A percentile compares a stretch with the other conserved stretches of the same genome.
phyloP scores from a whole-genome alignment of 1,140 invertebrate species.

The Drosophila busckii region DNA sequence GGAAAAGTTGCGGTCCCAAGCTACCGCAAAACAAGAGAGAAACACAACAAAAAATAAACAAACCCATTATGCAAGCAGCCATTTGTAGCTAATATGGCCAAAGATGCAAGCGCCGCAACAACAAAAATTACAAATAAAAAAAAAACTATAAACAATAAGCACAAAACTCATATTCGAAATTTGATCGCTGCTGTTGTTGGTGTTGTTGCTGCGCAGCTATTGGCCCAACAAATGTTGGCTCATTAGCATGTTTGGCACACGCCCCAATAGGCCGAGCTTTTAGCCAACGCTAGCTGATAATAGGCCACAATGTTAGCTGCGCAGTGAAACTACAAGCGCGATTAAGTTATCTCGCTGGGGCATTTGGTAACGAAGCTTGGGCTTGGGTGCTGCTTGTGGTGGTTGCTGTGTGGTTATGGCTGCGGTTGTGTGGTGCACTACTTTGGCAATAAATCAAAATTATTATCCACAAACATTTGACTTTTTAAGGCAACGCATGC shows the following conservation, averaged over 20 bases:
- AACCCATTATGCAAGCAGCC: conserved; percentile 57
- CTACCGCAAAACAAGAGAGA: conserved; percentile 55
- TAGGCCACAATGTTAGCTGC: conserved; percentile 13
- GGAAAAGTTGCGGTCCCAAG: conserved; percentile 52
- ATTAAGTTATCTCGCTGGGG: conserved; percentile 66
- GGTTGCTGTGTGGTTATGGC: conserved; percentile 12
- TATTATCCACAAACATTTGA: conserved; percentile 72
- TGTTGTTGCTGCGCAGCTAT: conserved; percentile 40
- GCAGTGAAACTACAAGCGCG: not conserved
- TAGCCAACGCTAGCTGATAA: conserved; percentile 43
- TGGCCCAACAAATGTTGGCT: conserved; percentile 64
- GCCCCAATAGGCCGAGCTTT: conserved; percentile 47
- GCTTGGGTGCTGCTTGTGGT: conserved; percentile 16
- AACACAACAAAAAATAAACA: no score
- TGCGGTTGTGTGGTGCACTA: no score
- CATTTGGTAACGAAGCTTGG: conserved; percentile 39
- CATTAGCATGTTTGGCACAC: conserved; percentile 71
- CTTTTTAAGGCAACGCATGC: conserved; percentile 67
- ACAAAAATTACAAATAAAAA: conserved; percentile 19
- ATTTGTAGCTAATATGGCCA: conserved; percentile 27
- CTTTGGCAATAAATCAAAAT: conserved; percentile 70
- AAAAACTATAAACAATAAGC: conserved; percentile 29
- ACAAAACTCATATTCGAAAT: conserved; percentile 60
- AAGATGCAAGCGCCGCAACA: conserved; percentile 20
- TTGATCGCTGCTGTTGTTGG: conserved; percentile 36